These are phyloP conservation scores for Phyllostomus hastatus DNA, from an alignment of 2,113 vertebrate species.

Conservation along the genomic window DNA sequence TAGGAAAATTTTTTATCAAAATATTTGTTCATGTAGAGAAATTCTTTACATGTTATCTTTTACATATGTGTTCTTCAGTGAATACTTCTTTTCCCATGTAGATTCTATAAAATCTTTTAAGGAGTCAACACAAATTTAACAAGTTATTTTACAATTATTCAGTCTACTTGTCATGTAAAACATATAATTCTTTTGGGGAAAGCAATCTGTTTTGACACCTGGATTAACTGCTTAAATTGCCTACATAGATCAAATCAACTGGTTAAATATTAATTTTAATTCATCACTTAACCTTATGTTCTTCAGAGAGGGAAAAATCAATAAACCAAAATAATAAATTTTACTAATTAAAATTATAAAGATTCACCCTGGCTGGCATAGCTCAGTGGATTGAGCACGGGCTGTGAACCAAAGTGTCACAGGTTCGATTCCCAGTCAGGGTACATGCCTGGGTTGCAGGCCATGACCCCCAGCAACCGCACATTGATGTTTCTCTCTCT, in stretches of 20 bases:
- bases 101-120: background rate
- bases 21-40: background rate
- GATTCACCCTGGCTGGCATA: background rate
- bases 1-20: background rate
- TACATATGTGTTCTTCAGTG: background rate
- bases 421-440: too few relatives aligned
- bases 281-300: background rate
- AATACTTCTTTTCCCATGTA: background rate
- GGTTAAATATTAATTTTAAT: conserved; percentile 13
- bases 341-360: conserved; percentile 17
- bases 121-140: background rate
- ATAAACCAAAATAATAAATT: background rate
- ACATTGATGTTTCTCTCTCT: too few relatives aligned
- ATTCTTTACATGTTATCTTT: background rate
- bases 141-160: background rate
- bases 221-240: background rate
- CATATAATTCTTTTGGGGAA: background rate
- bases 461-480: too few relatives aligned
- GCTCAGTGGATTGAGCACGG: too few relatives aligned
- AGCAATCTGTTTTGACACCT: background rate
- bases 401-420: too few relatives aligned
- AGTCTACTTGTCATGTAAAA: background rate
- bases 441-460: too few relatives aligned
- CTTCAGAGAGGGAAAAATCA: background rate
- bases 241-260: background rate